Conservation (phyloP, 2,113 vertebrate genomes). For the Myiozetetes cayanensis region DNA sequence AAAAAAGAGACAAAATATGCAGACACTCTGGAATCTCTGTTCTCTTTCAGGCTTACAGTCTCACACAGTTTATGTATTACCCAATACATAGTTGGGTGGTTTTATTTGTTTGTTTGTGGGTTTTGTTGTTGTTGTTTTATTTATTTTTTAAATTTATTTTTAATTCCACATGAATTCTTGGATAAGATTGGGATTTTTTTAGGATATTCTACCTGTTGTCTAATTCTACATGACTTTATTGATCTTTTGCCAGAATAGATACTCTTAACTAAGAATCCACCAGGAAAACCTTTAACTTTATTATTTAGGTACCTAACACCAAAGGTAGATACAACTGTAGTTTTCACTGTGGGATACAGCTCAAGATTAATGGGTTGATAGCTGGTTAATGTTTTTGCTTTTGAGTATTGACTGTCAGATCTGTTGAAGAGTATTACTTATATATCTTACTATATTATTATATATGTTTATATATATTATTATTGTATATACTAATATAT, state of each 20-base stretch:
- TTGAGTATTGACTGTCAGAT: neutral
- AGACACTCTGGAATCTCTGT: neutral
- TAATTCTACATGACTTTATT: neutral
- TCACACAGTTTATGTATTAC: neutral
- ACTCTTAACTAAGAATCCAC: neutral
- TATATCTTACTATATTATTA: too few relatives aligned
- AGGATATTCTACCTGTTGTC: neutral
- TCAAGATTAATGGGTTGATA: neutral
- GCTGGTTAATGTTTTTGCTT: neutral
- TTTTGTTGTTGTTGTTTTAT: neutral
- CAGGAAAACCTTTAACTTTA: neutral
- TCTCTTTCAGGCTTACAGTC: neutral
- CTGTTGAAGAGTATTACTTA: neutral
- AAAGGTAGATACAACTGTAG: neutral
- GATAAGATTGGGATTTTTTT: neutral
- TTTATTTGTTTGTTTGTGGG: neutral
- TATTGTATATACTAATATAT: too few relatives aligned
- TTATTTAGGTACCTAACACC: neutral
- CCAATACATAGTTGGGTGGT: accelerated
- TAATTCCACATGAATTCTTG: neutral
- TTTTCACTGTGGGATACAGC: neutral
- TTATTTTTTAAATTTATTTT: neutral
- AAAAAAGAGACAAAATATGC: neutral
- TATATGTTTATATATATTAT: too few relatives aligned
- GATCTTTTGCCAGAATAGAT: neutral